A percentile compares a stretch with the other conserved stretches of the same genome.
These are phyloP conservation scores for Poeciliopsis gracilis DNA, from an alignment of 2,797 vertebrate genomes.

Conservation along the genomic window DNA sequence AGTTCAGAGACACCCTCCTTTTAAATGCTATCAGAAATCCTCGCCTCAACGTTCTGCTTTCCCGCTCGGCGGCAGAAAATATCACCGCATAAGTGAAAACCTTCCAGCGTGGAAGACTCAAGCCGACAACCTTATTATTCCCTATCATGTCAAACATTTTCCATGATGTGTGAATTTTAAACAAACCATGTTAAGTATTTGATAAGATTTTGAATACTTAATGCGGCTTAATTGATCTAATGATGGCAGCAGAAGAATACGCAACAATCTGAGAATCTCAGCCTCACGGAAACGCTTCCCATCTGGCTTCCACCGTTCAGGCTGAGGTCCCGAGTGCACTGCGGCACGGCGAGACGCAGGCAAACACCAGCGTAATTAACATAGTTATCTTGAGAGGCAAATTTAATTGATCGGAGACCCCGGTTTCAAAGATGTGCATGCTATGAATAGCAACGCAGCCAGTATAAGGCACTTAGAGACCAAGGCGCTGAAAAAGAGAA, in stretches of 20 bases:
- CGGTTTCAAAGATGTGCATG: slow-evolving; percentile 40
- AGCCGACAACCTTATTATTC: not conserved
- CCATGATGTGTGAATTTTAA: not conserved
- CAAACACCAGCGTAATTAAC: slow-evolving; percentile 68
- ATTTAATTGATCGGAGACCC: slow-evolving; percentile 72
- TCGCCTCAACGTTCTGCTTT: slow-evolving; percentile 26
- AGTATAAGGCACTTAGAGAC: slow-evolving; percentile 12
- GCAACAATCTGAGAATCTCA: slow-evolving; percentile 37
- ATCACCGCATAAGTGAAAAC: not conserved
- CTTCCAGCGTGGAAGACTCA: not conserved
- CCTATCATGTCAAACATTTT: not conserved
- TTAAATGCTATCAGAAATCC: slow-evolving; percentile 27
- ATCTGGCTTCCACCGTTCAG: slow-evolving; percentile 39
- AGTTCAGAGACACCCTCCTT: slow-evolving; percentile 44
- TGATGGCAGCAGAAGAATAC: slow-evolving; percentile 24
- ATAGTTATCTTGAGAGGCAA: slow-evolving; percentile 66
- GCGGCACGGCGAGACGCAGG: slow-evolving; percentile 37
- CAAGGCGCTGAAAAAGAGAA: slow-evolving; percentile 16
- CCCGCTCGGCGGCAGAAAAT: slow-evolving; percentile 33
- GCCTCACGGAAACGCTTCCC: slow-evolving; percentile 26
- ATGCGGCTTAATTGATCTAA: slow-evolving; percentile 24
- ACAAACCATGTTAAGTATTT: slow-evolving; percentile 4
- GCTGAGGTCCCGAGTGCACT: slow-evolving; percentile 40
- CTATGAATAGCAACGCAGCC: slow-evolving; percentile 58
- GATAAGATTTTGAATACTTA: slow-evolving; percentile 23